Percentiles rank a stretch among this genome's conserved stretches.
Evolutionary conservation across 1,140 invertebrate genomes (phyloP).

Genomic region (Linepithema humile): DNA sequence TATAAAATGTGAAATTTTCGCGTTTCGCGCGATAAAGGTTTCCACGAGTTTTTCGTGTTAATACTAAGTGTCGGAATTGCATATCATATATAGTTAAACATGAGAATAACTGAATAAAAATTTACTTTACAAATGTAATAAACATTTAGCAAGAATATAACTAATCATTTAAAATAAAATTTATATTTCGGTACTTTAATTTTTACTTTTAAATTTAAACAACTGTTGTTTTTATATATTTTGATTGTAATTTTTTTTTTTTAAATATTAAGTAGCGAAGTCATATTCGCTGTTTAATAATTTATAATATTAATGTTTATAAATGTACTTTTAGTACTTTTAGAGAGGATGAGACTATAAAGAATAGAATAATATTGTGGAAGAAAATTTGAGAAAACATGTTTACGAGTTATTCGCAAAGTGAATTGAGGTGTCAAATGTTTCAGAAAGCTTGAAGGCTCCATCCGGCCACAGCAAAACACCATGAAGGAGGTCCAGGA

Average conservation of each 20-base stretch:
- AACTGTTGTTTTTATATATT: not conserved
- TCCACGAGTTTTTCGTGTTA: not conserved
- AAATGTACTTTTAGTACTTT: not conserved
- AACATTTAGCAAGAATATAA: not conserved
- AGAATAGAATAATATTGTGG: not conserved
- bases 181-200: too few relatives aligned
- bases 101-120: not conserved
- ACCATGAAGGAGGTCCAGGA: constrained; percentile 77
- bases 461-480: not conserved
- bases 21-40: not conserved
- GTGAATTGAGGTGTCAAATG: not conserved
- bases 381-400: not conserved
- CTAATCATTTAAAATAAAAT: not conserved
- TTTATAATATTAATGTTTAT: not conserved
- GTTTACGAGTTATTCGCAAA: not conserved
- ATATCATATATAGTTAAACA: not conserved
- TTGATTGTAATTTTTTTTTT: not conserved
- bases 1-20: constrained; percentile 23
- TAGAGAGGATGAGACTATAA: not conserved
- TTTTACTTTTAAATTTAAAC: not conserved
- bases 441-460: constrained; percentile 16
- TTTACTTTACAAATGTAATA: not conserved
- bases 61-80: not conserved
- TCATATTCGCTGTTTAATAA: not conserved
- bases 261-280: not conserved